Conservation (phyloP, 2,113 vertebrate species). For the Anseranas semipalmata region DNA sequence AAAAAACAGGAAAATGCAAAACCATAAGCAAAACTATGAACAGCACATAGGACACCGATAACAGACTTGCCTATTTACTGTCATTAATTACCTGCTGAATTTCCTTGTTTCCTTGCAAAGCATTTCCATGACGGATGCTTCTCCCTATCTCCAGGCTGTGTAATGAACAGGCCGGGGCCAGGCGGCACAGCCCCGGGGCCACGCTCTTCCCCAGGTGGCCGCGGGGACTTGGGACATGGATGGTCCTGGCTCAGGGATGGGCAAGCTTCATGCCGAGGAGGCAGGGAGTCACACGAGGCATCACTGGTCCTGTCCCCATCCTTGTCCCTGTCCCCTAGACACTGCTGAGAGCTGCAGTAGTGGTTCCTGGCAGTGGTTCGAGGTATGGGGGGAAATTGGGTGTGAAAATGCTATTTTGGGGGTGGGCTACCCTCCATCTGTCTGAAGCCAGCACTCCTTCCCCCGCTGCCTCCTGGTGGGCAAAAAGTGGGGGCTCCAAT, state of each 20-base stretch:
- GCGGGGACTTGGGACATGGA: neutral
- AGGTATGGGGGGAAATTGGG: accelerated
- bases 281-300: neutral
- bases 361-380: neutral
- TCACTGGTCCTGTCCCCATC: neutral
- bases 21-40: neutral
- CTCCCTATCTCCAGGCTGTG: neutral
- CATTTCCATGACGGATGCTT: neutral
- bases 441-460: neutral
- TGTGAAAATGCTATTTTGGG: neutral
- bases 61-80: neutral
- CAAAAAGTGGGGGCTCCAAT: neutral
- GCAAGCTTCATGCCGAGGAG: neutral
- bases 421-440: accelerated
- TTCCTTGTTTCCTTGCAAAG: neutral
- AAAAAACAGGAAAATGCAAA: neutral
- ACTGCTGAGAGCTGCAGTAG: accelerated
- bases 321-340: neutral
- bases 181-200: neutral
- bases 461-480: accelerated
- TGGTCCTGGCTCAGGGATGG: accelerated
- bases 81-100: neutral
- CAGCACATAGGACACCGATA: neutral
- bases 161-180: neutral
- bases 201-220: neutral